Base-by-base conservation (phyloP, 2,113 vertebrate species). In the Mesitornis unicolor region DNA sequence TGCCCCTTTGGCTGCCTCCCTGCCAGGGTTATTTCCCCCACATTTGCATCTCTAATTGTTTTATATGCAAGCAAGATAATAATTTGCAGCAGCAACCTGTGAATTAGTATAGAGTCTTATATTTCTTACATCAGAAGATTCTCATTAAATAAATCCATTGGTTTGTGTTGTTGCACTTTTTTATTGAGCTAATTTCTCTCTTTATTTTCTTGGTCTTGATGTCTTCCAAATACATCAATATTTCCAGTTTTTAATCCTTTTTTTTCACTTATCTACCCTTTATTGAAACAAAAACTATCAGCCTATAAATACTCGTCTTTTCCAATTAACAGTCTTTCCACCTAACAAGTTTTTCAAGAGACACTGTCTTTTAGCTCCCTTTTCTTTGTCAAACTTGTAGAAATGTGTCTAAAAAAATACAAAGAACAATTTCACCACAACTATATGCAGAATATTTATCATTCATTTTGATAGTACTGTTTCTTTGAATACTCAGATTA, bases 301-400 rank as follows among this genome's bases (percentile, higher is more conserved):
- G 17, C 8, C 4, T 4, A 13, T 31, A 71, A 45, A 45, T 56
- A 35, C 70, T 69, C 51, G 4, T 35, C 18, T 87, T 79, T 60
- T 65, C 45, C 18, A 67, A 53, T 84, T 82, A 82, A 78, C 3
- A 31, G 9, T 21, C 24, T 84, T 87, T 86, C 33, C 33, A 65
- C 12, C 4, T 45, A 26, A 8, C 25, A 70, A 50, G 26, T 17
- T 13, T 86, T 91, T 83, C 28, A 77, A 67, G 26, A 42, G 9
- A 38, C 0, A 0, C 3, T 65, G 5, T 38, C 5, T 64, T 76
- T 78, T 48, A 64, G 13, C 8, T 45, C 21, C 35, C 16, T 75
- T 54, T 38, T 25, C 33, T 67, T 53, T 24, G 2, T 40, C 38
- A 33, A 50, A 50, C 9, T 74, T 51, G 7, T 22, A 69, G 18